Evolutionary conservation across 1,140 invertebrate species (phyloP).

Genomic region (Agrilus planipennis): DNA sequence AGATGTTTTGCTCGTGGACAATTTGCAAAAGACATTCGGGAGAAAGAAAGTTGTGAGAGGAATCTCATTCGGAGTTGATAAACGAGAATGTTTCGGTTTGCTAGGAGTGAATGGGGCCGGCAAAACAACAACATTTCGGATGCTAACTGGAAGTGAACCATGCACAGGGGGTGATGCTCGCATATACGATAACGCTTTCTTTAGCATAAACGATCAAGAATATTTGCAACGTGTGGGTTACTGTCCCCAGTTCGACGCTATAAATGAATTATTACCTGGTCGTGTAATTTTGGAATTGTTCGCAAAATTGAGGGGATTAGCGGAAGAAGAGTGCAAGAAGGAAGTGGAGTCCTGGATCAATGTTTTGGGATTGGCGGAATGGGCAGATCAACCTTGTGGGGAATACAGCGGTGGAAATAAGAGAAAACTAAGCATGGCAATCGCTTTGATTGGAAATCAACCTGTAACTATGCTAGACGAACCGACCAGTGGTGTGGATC

Average conservation of each 20-base stretch:
- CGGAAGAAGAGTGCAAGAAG: constrained; percentile 33
- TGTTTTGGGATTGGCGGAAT: constrained; percentile 35
- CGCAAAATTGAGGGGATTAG: constrained; percentile 49
- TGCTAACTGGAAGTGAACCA: constrained; percentile 57
- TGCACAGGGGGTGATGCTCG: constrained; percentile 38
- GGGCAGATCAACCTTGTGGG: constrained; percentile 36
- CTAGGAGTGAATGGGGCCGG: constrained; percentile 73
- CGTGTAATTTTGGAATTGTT: constrained; percentile 56
- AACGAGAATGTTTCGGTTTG: constrained; percentile 77
- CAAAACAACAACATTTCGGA: constrained; percentile 77
- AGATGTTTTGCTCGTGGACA: constrained; percentile 16
- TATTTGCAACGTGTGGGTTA: constrained; percentile 40
- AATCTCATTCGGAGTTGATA: constrained; percentile 55
- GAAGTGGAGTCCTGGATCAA: constrained; percentile 42
- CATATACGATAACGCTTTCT: neutral
- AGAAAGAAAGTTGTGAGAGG: constrained; percentile 49
- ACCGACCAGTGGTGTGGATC: constrained; percentile 57
- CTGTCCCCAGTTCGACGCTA: constrained; percentile 59
- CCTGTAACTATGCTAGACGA: constrained; percentile 63
- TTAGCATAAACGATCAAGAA: too few relatives aligned
- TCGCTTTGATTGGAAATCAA: constrained; percentile 67
- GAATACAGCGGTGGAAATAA: constrained; percentile 71
- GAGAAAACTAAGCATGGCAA: constrained; percentile 67
- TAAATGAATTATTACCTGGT: constrained; percentile 56
- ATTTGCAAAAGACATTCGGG: constrained; percentile 28